Evolutionary conservation across 2,888 invertebrate genomes (phyloP).

Genomic region (Mactromeris polynyma): DNA sequence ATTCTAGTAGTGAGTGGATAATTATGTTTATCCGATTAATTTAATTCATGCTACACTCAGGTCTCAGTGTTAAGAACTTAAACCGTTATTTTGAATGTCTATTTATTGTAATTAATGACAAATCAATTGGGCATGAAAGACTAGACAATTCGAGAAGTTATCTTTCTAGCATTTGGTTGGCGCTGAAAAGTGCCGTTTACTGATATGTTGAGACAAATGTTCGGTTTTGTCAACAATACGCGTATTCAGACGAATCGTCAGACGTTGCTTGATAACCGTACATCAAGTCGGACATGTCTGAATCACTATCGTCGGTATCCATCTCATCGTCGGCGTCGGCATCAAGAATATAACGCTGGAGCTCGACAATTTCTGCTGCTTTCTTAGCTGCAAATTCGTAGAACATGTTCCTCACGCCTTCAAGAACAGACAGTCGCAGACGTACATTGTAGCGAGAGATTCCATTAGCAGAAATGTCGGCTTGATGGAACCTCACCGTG

Average conservation of each 20-base stretch:
- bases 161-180: conserved; percentile 46
- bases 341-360: conserved; percentile 52
- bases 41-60: too few species aligned
- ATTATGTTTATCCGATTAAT: too few species aligned
- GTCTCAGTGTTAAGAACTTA: too few species aligned
- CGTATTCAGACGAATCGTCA: conserved; percentile 36
- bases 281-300: conserved; percentile 37
- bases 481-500: conserved; percentile 34
- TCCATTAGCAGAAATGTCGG: conserved; percentile 42
- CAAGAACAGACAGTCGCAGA: conserved; percentile 58
- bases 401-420: conserved; percentile 65
- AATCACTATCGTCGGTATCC: conserved; percentile 40
- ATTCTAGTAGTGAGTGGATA: too few species aligned
- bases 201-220: not conserved
- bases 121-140: too few species aligned
- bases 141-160: not conserved
- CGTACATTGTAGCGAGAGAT: conserved; percentile 60
- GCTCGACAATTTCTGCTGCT: conserved; percentile 58
- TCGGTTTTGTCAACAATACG: not conserved
- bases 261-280: conserved; percentile 22
- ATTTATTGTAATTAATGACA: too few species aligned
- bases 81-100: too few species aligned
- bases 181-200: conserved; percentile 63
- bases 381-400: conserved; percentile 67
- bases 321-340: conserved; percentile 25